These are phyloP conservation scores for Gobio occitaniae DNA, from an alignment of 2,797 vertebrate genomes.

Conservation along the genomic window DNA sequence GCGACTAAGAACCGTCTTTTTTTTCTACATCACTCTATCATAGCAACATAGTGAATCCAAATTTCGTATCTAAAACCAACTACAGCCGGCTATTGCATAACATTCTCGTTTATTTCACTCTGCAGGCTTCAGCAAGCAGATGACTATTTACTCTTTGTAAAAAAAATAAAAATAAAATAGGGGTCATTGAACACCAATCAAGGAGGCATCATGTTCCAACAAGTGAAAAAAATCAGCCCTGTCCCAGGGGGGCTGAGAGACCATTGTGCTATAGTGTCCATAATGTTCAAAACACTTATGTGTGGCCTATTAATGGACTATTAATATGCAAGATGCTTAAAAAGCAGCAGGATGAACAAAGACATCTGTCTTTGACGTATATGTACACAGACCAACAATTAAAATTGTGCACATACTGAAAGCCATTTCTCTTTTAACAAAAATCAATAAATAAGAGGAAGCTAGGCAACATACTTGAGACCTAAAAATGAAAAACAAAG, in stretches of 20 bases:
- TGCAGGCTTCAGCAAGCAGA: slow-evolving; percentile 20
- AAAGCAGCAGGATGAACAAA: background rate
- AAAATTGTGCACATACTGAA: background rate
- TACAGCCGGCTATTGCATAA: slow-evolving; percentile 3
- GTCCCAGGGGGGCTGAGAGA: background rate
- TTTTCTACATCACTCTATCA: slow-evolving; percentile 1
- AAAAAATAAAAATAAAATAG: too few species aligned
- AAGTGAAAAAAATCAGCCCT: background rate
- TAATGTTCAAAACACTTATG: background rate
- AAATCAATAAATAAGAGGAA: background rate
- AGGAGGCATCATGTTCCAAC: background rate
- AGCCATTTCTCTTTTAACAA: background rate
- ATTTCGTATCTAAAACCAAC: background rate
- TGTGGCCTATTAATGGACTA: background rate
- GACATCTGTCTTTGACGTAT: background rate
- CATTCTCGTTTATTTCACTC: slow-evolving; percentile 40
- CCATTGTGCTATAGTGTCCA: background rate
- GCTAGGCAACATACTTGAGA: background rate
- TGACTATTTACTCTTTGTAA: slow-evolving; percentile 23
- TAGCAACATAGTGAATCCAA: background rate
- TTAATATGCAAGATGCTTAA: background rate
- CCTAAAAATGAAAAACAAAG: background rate
- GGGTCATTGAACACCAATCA: slow-evolving; percentile 30
- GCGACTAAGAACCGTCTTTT: slow-evolving; percentile 18
- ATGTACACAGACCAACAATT: background rate